These are phyloP conservation scores for Cololabis saira DNA, from an alignment of 2,113 vertebrate genomes.

Conservation along the genomic window DNA sequence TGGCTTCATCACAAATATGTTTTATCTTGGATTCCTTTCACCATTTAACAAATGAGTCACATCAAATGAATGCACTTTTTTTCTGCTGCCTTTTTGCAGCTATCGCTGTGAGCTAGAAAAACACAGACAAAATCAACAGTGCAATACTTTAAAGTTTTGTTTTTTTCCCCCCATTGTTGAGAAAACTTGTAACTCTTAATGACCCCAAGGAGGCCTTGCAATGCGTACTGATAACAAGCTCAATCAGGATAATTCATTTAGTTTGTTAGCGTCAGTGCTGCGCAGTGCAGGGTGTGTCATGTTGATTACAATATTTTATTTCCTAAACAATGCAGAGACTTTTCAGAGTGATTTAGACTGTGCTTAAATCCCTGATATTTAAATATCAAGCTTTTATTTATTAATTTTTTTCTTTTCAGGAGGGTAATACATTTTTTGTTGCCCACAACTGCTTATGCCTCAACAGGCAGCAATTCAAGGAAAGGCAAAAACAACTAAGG, in stretches of 20 bases:
- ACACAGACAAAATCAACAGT: not conserved
- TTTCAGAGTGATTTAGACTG: conserved; percentile 28
- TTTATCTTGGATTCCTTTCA: no score
- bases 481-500: conserved; percentile 1
- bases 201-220: not conserved
- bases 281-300: conserved; percentile 1
- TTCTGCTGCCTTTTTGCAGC: not conserved
- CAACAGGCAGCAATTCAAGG: no score
- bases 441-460: no score
- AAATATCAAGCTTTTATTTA: conserved; percentile 8
- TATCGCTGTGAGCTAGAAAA: not conserved
- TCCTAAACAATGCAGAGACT: conserved; percentile 4
- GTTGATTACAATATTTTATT: conserved; percentile 10
- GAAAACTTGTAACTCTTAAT: not conserved
- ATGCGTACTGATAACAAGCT: conserved; percentile 11
- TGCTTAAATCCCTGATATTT: conserved; percentile 3
- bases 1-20: no score
- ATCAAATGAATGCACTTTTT: not conserved
- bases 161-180: conserved; percentile 3
- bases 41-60: no score
- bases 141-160: not conserved
- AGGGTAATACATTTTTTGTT: no score
- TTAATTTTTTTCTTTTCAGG: not conserved
- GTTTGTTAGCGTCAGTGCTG: conserved; percentile 9
- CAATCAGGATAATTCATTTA: conserved; percentile 14